phyloP scores from a whole-genome alignment of 2,113 vertebrate species.

The Scatophagus argus region DNA sequence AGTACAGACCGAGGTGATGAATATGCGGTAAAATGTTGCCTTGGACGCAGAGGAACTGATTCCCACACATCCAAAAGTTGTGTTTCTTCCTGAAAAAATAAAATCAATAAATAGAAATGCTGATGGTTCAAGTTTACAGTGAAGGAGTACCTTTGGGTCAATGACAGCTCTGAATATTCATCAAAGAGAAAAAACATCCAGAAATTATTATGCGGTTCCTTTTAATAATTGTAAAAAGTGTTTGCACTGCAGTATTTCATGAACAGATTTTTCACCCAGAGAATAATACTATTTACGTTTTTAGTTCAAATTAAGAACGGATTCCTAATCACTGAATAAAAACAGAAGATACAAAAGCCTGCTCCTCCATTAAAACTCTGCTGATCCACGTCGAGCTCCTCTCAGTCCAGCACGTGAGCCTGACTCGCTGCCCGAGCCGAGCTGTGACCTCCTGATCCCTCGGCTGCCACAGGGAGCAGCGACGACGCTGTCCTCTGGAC shows the following conservation, averaged over 20 bases:
- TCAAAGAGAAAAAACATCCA: neutral
- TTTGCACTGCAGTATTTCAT: neutral
- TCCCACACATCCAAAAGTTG: neutral
- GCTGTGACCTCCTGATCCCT: conserved; percentile 37
- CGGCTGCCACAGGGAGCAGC: neutral
- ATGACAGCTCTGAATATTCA: neutral
- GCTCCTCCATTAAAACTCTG: neutral
- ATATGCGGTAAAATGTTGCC: neutral
- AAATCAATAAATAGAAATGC: too few species aligned
- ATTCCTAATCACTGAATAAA: too few species aligned
- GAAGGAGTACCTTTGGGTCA: neutral
- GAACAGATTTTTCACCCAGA: neutral
- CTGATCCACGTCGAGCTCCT: neutral
- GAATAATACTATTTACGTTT: neutral
- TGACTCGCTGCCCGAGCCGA: conserved; percentile 4
- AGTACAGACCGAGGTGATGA: neutral
- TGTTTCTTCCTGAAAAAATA: neutral
- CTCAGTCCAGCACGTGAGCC: conserved; percentile 19
- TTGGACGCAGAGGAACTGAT: neutral
- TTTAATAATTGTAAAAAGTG: neutral
- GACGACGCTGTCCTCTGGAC: too few species aligned
- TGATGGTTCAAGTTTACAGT: neutral
- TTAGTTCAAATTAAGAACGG: neutral
- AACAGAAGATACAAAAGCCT: neutral
- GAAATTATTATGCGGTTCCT: neutral